Evolutionary conservation across 2,113 vertebrate species (phyloP), one percentile per base, ranked within the genome.

Genomic region (Monopterus albus): DNA sequence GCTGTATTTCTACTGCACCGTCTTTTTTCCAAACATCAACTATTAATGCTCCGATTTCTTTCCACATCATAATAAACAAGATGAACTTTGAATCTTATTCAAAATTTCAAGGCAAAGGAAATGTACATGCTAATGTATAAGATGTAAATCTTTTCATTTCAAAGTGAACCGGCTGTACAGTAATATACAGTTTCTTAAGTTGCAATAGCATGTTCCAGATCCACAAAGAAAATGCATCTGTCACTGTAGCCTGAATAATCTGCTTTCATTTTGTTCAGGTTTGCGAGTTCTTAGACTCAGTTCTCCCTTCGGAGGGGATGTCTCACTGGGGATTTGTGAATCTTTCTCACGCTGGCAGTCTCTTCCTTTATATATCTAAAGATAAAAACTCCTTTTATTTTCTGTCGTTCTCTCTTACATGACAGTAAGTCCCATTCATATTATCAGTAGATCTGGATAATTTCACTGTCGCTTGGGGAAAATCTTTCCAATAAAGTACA

Each of bases 301-400:
- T 64, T 72, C 70, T 59, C 66, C 71, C 31, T 6, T 79, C 52
- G 1, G 18, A 45, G 55, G 28, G 43, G 14, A 49, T 57, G 47
- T 66, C n/a, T 7, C 57, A 29, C 21, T 3, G 25, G 50, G 68
- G 56, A 11, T 63, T 29, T 62, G 42, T 53, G 35, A 28, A 29
- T 71, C 52, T 59, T 69, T 73, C 75, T 69, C 62, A 39, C 7
- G 2, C 64, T 72, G 72, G 62, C 79, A 60, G 17, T 77, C 55
- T 67, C 33, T 57, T 12, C 20, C 42, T 70, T 55, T 21, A n/a
- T 67, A 38, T 39, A 29, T 60, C 35, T 31, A 11, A 23, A 28
- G 47, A 72, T 45, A 45, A 59, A 49, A 66, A 47, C 42, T 18
- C 38, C 2, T 57, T 15, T 31, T 29, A 21, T 23, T 31, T 53